These are phyloP conservation scores for Sycophila sp. DNA, from an alignment of 1,140 invertebrate species.

Conservation along the genomic window DNA sequence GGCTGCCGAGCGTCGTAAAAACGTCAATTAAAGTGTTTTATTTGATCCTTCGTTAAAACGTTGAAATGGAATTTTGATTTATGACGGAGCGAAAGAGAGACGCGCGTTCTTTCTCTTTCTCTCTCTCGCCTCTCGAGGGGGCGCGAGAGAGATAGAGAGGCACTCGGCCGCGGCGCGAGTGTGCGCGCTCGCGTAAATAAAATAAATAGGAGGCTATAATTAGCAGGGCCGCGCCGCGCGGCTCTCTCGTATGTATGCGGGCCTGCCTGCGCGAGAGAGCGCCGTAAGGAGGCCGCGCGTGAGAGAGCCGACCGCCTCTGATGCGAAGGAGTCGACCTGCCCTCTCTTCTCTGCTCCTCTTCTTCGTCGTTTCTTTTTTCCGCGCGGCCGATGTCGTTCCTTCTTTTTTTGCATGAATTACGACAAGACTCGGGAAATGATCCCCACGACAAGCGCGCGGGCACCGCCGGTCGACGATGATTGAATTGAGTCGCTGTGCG, in stretches of 20 bases:
- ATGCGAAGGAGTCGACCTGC: not conserved
- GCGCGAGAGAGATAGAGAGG: not conserved
- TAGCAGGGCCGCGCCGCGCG: constrained; percentile 46
- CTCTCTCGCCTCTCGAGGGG: no score
- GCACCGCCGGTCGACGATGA: not conserved
- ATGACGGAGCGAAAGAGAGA: constrained; percentile 44
- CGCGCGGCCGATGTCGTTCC: no score
- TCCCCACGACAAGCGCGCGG: not conserved
- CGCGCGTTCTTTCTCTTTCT: no score
- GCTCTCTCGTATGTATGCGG: constrained; percentile 9
- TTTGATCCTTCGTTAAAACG: constrained; percentile 69
- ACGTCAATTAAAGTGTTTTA: constrained; percentile 69
- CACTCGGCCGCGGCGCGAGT: not conserved
- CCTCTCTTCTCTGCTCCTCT: not conserved
- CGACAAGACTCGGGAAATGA: not conserved
- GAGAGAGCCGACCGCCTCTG: not conserved
- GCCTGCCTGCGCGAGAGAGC: not conserved
- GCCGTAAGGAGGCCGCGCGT: not conserved
- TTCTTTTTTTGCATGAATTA: not conserved
- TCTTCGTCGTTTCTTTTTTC: no score
- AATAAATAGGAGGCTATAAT: constrained; percentile 66
- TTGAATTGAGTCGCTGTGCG: not conserved
- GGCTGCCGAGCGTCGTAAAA: constrained; percentile 67
- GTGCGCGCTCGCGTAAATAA: constrained; percentile 58
- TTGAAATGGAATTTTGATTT: constrained; percentile 69